Conservation (phyloP, 2,797 vertebrate species). For the Phoebastria nigripes region DNA sequence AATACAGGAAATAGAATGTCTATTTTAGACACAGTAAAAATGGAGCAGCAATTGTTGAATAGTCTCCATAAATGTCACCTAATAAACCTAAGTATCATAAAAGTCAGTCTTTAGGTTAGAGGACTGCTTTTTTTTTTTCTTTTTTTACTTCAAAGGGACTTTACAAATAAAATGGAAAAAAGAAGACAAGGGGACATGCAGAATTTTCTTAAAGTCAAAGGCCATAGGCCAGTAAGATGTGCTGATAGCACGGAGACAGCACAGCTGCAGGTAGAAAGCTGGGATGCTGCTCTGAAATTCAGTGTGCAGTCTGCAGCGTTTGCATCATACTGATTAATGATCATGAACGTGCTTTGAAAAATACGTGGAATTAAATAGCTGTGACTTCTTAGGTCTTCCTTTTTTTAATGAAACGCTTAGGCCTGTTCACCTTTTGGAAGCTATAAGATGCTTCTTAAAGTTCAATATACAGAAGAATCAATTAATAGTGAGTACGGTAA, state of each 20-base stretch:
- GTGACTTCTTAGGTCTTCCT: not conserved
- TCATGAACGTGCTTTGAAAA: not conserved
- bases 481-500: not conserved
- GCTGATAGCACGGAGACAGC: not conserved
- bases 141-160: not conserved
- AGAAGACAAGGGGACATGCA: fast-evolving
- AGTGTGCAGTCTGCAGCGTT: not conserved
- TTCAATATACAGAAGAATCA: not conserved
- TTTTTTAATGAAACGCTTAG: not conserved
- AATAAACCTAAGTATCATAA: not conserved
- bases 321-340: not conserved
- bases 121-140: not conserved
- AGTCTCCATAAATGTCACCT: not conserved
- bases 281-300: not conserved
- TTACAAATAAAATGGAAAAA: not conserved
- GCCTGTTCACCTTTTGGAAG: not conserved
- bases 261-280: not conserved
- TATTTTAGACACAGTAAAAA: constrained; percentile 11
- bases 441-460: not conserved
- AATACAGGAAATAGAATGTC: not conserved
- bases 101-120: not conserved
- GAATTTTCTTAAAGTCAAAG: not conserved
- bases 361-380: not conserved
- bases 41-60: not conserved
- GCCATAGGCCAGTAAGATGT: not conserved